Conservation (phyloP, 2,113 vertebrate genomes). For the Thermophis baileyi region DNA sequence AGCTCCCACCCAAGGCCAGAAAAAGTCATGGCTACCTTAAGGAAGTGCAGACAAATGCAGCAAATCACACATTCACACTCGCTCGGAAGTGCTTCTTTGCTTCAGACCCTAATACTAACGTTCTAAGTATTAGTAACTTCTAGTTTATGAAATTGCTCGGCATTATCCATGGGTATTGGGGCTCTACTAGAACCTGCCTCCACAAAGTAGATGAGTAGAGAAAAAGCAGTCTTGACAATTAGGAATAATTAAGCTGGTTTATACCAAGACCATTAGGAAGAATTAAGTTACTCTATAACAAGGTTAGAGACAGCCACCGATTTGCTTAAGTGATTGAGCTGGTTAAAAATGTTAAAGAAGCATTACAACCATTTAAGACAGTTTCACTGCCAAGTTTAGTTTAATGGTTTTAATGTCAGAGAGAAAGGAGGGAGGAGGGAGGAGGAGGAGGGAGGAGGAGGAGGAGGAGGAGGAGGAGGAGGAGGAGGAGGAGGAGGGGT, state of each 20-base stretch:
- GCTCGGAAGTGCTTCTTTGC: neutral
- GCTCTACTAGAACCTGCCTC: neutral
- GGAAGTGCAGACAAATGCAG: neutral
- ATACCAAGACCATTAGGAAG: neutral
- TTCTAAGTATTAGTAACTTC: neutral
- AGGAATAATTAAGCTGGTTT: neutral
- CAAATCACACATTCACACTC: neutral
- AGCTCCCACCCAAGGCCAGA: neutral
- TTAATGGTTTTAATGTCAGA: constrained; percentile 7
- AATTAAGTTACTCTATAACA: neutral
- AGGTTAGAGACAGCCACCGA: neutral
- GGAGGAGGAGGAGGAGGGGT: neutral
- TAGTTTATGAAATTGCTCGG: neutral
- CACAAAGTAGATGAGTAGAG: neutral
- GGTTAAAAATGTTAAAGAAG: neutral
- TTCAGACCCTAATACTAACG: neutral
- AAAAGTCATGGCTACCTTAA: neutral
- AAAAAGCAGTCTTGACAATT: neutral
- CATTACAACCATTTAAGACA: neutral
- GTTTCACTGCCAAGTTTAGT: neutral
- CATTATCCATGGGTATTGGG: neutral
- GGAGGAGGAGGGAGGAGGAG: neutral
- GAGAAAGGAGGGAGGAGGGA: neutral
- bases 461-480: too few species aligned
- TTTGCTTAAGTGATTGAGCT: neutral